Base-by-base conservation (phyloP, 2,797 vertebrate species). In the Poeciliopsis infans region DNA sequence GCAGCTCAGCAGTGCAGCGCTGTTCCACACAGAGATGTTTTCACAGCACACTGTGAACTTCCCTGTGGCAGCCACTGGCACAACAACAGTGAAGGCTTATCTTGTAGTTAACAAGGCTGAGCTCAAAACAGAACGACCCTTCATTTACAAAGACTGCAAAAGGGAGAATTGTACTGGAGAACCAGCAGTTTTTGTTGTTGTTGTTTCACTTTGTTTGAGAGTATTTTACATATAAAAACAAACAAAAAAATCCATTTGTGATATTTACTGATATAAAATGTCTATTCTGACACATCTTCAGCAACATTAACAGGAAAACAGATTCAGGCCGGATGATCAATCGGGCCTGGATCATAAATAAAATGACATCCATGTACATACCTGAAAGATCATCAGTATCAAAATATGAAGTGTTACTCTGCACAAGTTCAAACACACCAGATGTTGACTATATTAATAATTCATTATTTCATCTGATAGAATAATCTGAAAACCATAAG, bases 391-490 rank as follows among this genome's bases (percentile, higher is more conserved):
- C 36, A 68, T 68, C 18, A 12, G 20, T 23, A 25, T 25, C 36
- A 68, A 36, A 41, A 41, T 13, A 68, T 68, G 4, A 68, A 68
- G 36, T 68, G 20, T 39, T 25, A 66, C 61, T 41, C 20, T 68
- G 64, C 64, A 68, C 64, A 41, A 66, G 33, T 84, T 85, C 66
- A 85, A 59, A 83, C 36, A 71, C 53, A 80, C 28, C 53, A 74
- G 47, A 83, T 7, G 45, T 81, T 79, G 87, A 25, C 28, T 79
- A 36, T 74, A 55, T 53, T 13, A 28, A 77, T 75, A 84, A 86
- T 86, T 84, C 81, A 86, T 90, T 74, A 84, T 85, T 83, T 83
- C 20, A 75, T 83, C 74, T 82, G 88, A 88, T 49, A 87, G 80
- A 86, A 85, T 83, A 82, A 91, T 91, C 76, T 76, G 41, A 41